These are phyloP conservation scores for Dasypogon diadema DNA, from an alignment of 2,888 invertebrate species.

Conservation along the genomic window DNA sequence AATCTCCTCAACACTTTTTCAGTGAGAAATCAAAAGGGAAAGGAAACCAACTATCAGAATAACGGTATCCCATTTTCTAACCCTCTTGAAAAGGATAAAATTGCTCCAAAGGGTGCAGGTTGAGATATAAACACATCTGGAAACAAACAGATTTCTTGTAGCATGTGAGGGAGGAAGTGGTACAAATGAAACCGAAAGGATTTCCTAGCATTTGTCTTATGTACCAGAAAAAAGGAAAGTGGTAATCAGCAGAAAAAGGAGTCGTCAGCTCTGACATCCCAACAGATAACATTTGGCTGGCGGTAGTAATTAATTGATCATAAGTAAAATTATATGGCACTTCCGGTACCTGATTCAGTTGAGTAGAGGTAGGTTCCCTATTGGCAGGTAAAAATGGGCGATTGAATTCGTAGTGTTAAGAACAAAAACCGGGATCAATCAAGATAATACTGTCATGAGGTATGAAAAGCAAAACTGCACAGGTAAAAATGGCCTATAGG, in stretches of 20 bases:
- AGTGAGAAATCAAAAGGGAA: neutral
- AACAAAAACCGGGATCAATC: too few species aligned
- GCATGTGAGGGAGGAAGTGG: neutral
- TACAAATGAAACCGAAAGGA: constrained; percentile 25
- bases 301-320: too few species aligned
- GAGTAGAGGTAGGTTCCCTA: too few species aligned
- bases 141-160: neutral
- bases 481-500: too few species aligned
- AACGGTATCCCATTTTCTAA: neutral
- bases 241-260: constrained; percentile 1
- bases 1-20: neutral
- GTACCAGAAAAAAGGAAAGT: constrained; percentile 8
- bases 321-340: too few species aligned
- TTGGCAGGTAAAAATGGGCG: too few species aligned
- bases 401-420: too few species aligned
- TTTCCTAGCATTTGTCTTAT: constrained; percentile 14
- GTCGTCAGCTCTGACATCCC: neutral
- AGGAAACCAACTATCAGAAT: constrained; percentile 3
- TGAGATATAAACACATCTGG: constrained; percentile 8
- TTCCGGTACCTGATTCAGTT: too few species aligned
- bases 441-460: too few species aligned
- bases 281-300: too few species aligned
- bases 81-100: constrained; percentile 25
- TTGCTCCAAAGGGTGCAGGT: constrained; percentile 16
- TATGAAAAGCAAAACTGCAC: too few species aligned